Percentiles rank a stretch among this genome's conserved stretches.
phyloP scores from a whole-genome alignment of 2,888 invertebrate species.

The Sinotaia quadrata region DNA sequence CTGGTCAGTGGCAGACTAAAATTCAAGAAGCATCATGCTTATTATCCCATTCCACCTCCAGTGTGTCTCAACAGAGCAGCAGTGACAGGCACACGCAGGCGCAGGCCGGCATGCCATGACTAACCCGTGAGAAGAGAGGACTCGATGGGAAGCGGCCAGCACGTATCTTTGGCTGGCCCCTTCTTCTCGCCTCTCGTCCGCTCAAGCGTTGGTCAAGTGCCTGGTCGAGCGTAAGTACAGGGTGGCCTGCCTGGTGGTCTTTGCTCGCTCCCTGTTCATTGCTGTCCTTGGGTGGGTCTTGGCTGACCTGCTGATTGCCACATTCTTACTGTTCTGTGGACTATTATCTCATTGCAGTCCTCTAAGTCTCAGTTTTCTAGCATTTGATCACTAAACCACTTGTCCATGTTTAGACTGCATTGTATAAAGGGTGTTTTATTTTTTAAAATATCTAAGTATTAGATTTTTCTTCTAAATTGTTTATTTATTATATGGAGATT shows the following conservation, averaged over 20 bases:
- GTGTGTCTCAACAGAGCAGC: slow-evolving; percentile 16
- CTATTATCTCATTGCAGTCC: too few relatives aligned
- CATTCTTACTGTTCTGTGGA: too few relatives aligned
- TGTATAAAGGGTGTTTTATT: too few relatives aligned
- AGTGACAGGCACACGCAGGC: slow-evolving; percentile 21
- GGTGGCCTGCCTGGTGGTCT: slow-evolving; percentile 25
- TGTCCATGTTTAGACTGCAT: too few relatives aligned
- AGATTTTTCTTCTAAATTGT: too few relatives aligned
- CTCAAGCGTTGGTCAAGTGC: slow-evolving; percentile 23
- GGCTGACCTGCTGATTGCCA: slow-evolving; percentile 24
- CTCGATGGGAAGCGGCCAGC: slow-evolving; percentile 31
- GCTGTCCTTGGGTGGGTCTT: slow-evolving; percentile 23
- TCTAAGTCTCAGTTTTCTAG: too few relatives aligned
- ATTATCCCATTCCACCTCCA: slow-evolving; percentile 18
- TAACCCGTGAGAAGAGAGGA: slow-evolving; percentile 24
- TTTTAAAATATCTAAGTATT: too few relatives aligned
- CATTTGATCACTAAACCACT: too few relatives aligned
- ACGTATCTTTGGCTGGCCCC: slow-evolving; percentile 26
- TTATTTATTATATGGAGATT: too few relatives aligned
- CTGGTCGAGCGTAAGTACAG: slow-evolving; percentile 28
- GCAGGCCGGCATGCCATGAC: slow-evolving; percentile 27
- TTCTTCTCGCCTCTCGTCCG: slow-evolving; percentile 30
- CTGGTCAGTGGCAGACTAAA: too few relatives aligned
- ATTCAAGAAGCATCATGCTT: too few relatives aligned
- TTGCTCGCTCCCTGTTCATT: background rate